Conservation (phyloP, 2,797 vertebrate species). For the Oreochromis mossambicus region DNA sequence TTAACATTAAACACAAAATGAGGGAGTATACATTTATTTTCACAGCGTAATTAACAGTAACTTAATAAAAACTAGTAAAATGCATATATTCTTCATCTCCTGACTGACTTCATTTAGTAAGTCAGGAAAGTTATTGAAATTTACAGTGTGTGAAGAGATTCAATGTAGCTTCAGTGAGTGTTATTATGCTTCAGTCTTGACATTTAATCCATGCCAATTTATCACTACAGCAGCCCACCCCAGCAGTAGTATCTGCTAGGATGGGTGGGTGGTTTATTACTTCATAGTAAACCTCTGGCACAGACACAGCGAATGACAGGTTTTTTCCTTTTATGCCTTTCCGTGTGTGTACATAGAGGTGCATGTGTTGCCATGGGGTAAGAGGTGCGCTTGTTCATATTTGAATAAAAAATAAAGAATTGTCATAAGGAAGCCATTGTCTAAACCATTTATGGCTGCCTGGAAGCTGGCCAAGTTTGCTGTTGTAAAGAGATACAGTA, state of each 20-base stretch:
- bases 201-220: slow-evolving; percentile 75
- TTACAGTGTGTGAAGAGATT: slow-evolving; percentile 17
- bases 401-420: slow-evolving; percentile 26
- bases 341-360: background rate
- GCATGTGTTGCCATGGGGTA: background rate
- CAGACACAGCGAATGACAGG: slow-evolving; percentile 25
- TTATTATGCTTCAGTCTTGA: slow-evolving; percentile 58
- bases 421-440: slow-evolving; percentile 35
- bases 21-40: background rate
- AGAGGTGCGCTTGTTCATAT: slow-evolving; percentile 6
- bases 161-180: slow-evolving; percentile 30
- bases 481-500: slow-evolving; percentile 35
- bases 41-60: background rate
- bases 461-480: slow-evolving; percentile 41
- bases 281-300: slow-evolving; percentile 41
- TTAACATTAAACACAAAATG: background rate
- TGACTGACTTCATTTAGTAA: background rate
- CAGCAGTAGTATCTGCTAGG: slow-evolving; percentile 13
- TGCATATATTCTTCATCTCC: background rate
- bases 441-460: slow-evolving; percentile 31
- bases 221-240: slow-evolving; percentile 49
- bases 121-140: background rate
- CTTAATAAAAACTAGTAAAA: background rate
- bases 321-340: slow-evolving; percentile 19
- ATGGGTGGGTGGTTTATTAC: slow-evolving; percentile 22